Conservation (phyloP, 1,140 invertebrate species). For the Physella acuta region DNA sequence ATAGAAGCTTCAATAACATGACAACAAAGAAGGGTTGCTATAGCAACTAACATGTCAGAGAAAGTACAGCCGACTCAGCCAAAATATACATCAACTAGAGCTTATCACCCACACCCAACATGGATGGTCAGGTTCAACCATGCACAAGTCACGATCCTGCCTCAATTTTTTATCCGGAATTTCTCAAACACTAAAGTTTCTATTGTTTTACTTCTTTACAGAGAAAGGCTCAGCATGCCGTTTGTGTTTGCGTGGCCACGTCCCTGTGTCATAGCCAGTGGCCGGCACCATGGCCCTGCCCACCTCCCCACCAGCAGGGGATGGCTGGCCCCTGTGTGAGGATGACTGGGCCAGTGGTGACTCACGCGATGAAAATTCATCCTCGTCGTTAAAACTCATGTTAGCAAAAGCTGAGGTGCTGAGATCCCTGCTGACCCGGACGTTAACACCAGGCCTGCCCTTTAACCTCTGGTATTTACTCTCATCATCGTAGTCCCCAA, state of each 20-base stretch:
- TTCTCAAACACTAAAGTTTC: no score
- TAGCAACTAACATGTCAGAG: no score
- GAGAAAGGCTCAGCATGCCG: slow-evolving; percentile 33
- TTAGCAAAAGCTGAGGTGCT: slow-evolving; percentile 49
- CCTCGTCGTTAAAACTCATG: slow-evolving; percentile 56
- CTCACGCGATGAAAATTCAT: slow-evolving; percentile 32
- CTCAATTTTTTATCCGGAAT: no score
- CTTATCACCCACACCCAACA: no score
- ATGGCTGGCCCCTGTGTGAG: slow-evolving; percentile 26
- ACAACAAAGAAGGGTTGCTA: no score
- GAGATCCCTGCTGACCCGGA: slow-evolving; percentile 35
- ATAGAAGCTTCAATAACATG: no score
- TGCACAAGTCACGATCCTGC: no score
- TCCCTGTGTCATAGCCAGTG: slow-evolving; percentile 47
- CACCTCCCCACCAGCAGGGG: slow-evolving; percentile 34
- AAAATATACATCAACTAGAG: no score
- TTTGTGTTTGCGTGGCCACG: slow-evolving; percentile 52
- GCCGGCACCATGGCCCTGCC: slow-evolving; percentile 37
- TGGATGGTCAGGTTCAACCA: no score
- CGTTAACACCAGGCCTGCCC: slow-evolving; percentile 5
- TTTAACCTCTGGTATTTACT: slow-evolving; percentile 30
- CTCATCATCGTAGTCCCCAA: slow-evolving; percentile 27
- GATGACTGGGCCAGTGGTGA: slow-evolving; percentile 24
- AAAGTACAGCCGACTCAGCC: no score
- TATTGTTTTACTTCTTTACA: slow-evolving; percentile 30